Conservation (phyloP, 2,797 vertebrate species). For the Phalloptychus januarius region DNA sequence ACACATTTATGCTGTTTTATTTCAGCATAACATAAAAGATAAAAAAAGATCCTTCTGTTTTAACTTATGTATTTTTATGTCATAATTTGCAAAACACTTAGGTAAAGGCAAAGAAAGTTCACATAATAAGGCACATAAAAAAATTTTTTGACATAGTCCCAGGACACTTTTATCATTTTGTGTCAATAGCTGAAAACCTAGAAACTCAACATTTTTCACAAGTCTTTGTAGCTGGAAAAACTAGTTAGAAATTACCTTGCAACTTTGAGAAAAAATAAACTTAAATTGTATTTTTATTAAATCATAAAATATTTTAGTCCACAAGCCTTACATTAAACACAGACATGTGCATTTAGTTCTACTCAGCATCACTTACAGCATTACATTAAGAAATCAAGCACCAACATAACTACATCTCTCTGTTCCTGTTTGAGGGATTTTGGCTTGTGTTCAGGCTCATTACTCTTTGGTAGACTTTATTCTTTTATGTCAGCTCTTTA, state of each 20-base stretch:
- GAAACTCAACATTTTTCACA: not conserved
- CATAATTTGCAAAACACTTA: no score
- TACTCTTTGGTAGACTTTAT: not conserved
- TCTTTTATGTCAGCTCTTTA: not conserved
- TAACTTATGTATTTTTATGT: no score
- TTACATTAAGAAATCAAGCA: not conserved
- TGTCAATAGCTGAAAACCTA: not conserved
- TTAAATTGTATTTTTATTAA: not conserved
- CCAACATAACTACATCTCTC: not conserved
- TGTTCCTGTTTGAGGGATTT: not conserved
- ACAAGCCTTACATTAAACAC: not conserved
- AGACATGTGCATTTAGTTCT: not conserved
- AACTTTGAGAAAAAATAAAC: not conserved
- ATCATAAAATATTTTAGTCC: not conserved
- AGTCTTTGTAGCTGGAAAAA: not conserved
- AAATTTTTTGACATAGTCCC: not conserved
- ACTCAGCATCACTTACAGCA: not conserved
- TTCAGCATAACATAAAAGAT: no score
- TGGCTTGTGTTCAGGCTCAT: not conserved
- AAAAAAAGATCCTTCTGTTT: no score
- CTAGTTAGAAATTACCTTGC: not conserved
- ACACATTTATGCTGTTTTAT: no score
- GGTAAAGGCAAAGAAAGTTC: not conserved
- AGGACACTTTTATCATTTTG: not conserved
- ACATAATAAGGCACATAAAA: not conserved